phyloP scores from a whole-genome alignment of 2,113 vertebrate species.

The Dasyurus viverrinus region DNA sequence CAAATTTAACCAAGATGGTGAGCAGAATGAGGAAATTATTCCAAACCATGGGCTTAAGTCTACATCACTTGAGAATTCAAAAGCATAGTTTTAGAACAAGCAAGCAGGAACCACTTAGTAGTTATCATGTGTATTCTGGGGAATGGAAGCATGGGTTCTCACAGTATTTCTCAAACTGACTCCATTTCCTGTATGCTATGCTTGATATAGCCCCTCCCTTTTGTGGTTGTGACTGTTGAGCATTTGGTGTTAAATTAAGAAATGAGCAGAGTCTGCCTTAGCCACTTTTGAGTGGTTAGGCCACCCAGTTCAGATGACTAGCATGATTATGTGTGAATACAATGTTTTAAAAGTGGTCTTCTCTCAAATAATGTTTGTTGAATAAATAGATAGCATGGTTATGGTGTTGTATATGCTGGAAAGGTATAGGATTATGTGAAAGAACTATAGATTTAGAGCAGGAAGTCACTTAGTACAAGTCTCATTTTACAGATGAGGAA shows the following conservation, averaged over 20 bases:
- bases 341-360: neutral
- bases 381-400: neutral
- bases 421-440: neutral
- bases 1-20: neutral
- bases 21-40: too few relatives aligned
- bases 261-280: neutral
- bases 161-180: neutral
- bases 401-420: neutral
- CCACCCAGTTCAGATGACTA: neutral
- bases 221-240: neutral
- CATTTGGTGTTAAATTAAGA: neutral
- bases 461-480: neutral
- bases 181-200: neutral
- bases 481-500: neutral
- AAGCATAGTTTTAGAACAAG: neutral
- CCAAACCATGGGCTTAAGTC: neutral
- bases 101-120: neutral
- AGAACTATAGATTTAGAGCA: neutral
- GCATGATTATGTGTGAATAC: neutral
- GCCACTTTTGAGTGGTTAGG: neutral
- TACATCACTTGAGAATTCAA: rapidly evolving
- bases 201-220: neutral
- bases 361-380: neutral
- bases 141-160: neutral
- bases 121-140: rapidly evolving